Base-by-base conservation (phyloP, 2,888 invertebrate species). In the Cenopis cana region DNA sequence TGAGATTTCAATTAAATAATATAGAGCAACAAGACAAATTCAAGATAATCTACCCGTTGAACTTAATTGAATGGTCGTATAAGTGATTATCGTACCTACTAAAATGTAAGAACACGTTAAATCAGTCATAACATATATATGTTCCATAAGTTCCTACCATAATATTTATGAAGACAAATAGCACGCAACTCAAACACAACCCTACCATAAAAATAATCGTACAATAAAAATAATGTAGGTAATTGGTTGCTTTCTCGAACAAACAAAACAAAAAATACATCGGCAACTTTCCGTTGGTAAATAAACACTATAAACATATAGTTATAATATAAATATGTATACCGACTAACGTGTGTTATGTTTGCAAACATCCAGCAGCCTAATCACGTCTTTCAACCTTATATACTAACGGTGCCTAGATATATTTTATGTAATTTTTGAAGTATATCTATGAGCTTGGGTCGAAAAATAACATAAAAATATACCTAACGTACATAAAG, bases 151-250 rank as follows among this genome's bases (percentile, higher is more conserved):
- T 36, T 52, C 20, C 17, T 41, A 1, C 12, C 29, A 33, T 49
- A 18, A 56, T 18, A 49, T 55, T 46, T 66, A 38, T 56, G 49
- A 69, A 33, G 36, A 69, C 69, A 69, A 69, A 69, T 55, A 55
- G 36, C 33, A 61, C 54, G 54, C 56, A 62, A 56, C 60, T 60
- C 68, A 62, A 68, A 69, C 36, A 62, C 41, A 38, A 59, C 55
- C 62, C 61, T 17, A 24, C 62, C 56, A 69, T 62, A 62, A 69
- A 68, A 69, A 56, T 62, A 69, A 36, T 62, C 52, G 29, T 20
- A 12, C 68, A 61, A 68, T 68, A 68, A 68, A 68, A 68, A 55
- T 55, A 55, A 68, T 68, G 54, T 68, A 68, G 68, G 71, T 61
- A 60, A 66, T 71, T 61, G 67, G 61, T 57, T 57, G 61, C 62